These are phyloP conservation scores for Zaprionus inermis DNA, from an alignment of 1,140 invertebrate genomes.

Conservation along the genomic window DNA sequence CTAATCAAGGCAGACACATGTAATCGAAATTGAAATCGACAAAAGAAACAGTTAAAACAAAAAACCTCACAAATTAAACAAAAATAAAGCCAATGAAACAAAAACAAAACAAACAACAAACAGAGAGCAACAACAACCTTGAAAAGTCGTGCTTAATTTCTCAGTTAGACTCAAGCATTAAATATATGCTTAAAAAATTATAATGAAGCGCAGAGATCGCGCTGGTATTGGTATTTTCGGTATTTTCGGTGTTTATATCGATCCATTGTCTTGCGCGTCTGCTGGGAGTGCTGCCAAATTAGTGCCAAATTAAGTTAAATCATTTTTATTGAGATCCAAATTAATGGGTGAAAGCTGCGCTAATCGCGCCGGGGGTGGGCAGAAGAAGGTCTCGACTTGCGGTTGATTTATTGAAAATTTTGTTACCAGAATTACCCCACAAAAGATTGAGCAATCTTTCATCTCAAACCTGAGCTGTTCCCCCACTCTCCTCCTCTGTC, in stretches of 20 bases:
- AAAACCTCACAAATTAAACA: conserved; percentile 62
- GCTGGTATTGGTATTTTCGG: conserved; percentile 18
- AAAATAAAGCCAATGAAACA: conserved; percentile 62
- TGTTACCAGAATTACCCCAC: conserved; percentile 10
- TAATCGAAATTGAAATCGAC: conserved; percentile 35
- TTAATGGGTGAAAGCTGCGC: conserved; percentile 48
- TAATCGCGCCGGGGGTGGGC: conserved; percentile 27
- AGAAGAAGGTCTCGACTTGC: background rate
- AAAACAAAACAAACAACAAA: conserved; percentile 56
- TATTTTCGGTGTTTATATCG: conserved; percentile 34
- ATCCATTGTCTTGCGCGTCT: conserved; percentile 57
- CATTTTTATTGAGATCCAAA: conserved; percentile 48
- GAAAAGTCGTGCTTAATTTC: conserved; percentile 81
- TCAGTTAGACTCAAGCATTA: conserved; percentile 75
- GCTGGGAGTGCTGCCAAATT: conserved; percentile 48
- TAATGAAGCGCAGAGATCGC: conserved; percentile 57
- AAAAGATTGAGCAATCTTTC: background rate
- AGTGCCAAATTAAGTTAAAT: conserved; percentile 59
- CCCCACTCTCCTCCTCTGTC: too few relatives aligned
- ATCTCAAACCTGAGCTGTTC: background rate
- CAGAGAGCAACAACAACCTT: conserved; percentile 54
- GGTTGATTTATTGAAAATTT: conserved; percentile 11
- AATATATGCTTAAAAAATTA: conserved; percentile 78
- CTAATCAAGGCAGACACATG: conserved; percentile 27
- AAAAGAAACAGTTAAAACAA: conserved; percentile 37